Percentiles rank a stretch among this genome's conserved stretches.
Conservation (phyloP, 2,797 vertebrate genomes). For the Falco columbarius region DNA sequence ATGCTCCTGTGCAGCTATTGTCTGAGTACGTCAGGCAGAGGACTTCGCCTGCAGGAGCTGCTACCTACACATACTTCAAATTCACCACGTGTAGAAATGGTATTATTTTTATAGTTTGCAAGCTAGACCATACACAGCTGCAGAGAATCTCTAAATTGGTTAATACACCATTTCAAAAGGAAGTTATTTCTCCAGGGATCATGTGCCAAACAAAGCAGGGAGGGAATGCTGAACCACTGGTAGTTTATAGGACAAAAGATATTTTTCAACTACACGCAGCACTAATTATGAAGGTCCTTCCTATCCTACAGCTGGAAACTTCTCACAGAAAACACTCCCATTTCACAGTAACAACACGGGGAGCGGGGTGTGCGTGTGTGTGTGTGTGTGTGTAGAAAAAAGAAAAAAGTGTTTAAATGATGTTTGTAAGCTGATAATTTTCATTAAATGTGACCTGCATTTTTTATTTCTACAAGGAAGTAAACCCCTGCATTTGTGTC, state of each 20-base stretch:
- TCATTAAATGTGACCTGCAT: neutral
- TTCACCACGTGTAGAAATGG: neutral
- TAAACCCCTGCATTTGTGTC: neutral
- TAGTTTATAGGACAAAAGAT: conserved; percentile 21
- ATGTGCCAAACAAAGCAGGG: conserved; percentile 16
- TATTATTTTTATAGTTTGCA: conserved; percentile 39
- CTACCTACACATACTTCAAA: neutral
- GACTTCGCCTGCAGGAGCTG: neutral
- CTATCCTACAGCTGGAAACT: neutral
- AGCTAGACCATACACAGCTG: conserved; percentile 29
- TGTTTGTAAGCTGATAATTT: neutral
- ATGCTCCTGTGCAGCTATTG: neutral
- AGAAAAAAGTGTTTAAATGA: neutral
- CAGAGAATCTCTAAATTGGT: conserved; percentile 24
- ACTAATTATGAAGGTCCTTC: neutral
- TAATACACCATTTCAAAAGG: conserved; percentile 34
- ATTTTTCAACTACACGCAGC: neutral
- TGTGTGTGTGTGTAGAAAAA: no score
- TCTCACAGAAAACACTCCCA: neutral
- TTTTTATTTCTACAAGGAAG: neutral
- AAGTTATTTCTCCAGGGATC: conserved; percentile 49
- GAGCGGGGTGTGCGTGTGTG: rapidly evolving
- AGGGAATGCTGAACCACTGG: neutral
- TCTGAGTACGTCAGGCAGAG: neutral
- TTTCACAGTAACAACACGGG: neutral